phyloP scores from a whole-genome alignment of 2,888 invertebrate genomes.

The Lasioglossum oenotherae region DNA sequence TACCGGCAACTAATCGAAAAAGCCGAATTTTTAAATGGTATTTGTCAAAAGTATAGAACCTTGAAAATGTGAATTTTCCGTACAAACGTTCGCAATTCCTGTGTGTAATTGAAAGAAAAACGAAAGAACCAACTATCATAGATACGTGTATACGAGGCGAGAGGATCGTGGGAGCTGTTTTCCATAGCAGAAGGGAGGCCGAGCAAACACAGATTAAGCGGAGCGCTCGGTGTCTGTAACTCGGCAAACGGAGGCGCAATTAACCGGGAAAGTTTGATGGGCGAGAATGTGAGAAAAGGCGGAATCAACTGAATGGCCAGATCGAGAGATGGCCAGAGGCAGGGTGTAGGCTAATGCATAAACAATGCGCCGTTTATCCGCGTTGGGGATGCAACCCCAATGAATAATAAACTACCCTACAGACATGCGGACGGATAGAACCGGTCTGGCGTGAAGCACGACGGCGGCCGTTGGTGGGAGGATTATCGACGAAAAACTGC shows the following conservation, averaged over 20 bases:
- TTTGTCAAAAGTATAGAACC: too few species aligned
- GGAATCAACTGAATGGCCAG: constrained; percentile 60
- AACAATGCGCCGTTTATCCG: constrained; percentile 81
- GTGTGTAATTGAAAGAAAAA: neutral
- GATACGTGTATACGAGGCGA: neutral
- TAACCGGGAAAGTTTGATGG: constrained; percentile 55
- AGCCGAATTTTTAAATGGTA: too few species aligned
- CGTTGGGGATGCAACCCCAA: constrained; percentile 77
- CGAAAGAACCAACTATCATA: neutral
- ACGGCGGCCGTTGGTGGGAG: constrained; percentile 61
- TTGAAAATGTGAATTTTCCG: too few species aligned
- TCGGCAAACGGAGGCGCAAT: constrained; percentile 31
- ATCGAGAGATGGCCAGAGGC: constrained; percentile 62
- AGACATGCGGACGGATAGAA: constrained; percentile 70
- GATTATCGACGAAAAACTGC: constrained; percentile 74
- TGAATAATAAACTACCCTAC: constrained; percentile 80
- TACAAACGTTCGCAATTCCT: neutral
- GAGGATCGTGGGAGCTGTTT: neutral
- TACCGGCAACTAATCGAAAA: too few species aligned
- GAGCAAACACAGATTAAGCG: constrained; percentile 20
- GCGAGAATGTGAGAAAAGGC: constrained; percentile 63
- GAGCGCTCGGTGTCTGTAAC: neutral
- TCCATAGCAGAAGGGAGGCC: neutral
- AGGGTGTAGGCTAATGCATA: constrained; percentile 79
- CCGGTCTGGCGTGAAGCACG: constrained; percentile 59